A percentile compares a stretch with the other conserved stretches of the same genome.
These are phyloP conservation scores for Ectemnius cavifrons DNA, from an alignment of 2,888 invertebrate genomes.

Conservation along the genomic window DNA sequence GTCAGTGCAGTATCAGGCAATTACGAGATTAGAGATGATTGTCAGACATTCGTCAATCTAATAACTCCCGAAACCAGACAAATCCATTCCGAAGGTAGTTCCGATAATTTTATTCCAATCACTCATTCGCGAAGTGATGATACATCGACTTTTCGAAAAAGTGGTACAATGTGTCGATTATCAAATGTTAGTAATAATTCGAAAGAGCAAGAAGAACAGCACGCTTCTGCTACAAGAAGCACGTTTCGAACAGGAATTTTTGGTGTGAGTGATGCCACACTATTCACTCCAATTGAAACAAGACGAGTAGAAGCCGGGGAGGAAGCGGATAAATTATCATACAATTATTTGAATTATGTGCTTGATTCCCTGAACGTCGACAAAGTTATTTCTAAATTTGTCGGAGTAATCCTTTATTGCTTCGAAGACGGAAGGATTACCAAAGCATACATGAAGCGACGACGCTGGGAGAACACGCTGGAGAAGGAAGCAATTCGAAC, in stretches of 20 bases:
- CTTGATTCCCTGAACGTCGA: slow-evolving; percentile 28
- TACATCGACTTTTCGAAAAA: no score
- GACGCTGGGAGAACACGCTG: slow-evolving; percentile 67
- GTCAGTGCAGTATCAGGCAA: no score
- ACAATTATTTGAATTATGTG: slow-evolving; percentile 32
- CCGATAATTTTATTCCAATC: no score
- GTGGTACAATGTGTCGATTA: no score
- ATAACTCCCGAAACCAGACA: no score
- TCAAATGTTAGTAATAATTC: no score
- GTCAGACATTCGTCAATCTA: no score
- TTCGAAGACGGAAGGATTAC: slow-evolving; percentile 25
- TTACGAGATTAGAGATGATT: no score
- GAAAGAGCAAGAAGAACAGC: neutral
- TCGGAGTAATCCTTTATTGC: slow-evolving; percentile 36
- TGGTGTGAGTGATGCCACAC: neutral
- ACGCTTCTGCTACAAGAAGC: neutral
- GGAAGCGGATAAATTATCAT: slow-evolving; percentile 25
- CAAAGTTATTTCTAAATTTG: slow-evolving; percentile 28
- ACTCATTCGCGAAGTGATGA: no score
- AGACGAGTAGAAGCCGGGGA: neutral
- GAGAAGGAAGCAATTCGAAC: slow-evolving; percentile 50
- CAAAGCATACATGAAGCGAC: slow-evolving; percentile 25
- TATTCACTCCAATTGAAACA: neutral
- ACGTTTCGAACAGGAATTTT: neutral
- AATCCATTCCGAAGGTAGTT: no score